Conservation (phyloP, 2,888 invertebrate species). For the Diplolepis rosae region DNA sequence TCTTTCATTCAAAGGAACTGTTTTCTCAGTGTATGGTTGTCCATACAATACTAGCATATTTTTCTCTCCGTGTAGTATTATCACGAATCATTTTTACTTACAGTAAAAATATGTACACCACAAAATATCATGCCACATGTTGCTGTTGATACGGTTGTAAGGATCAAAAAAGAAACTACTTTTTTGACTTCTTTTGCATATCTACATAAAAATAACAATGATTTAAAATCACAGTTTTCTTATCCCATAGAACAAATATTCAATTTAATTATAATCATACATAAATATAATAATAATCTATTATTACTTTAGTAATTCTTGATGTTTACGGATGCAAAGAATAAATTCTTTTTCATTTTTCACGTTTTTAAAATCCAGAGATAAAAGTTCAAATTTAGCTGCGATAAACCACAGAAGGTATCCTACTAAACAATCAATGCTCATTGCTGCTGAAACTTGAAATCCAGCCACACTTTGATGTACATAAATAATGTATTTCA, state of each 20-base stretch:
- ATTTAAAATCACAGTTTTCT: too few relatives aligned
- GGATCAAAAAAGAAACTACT: not conserved
- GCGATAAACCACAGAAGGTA: constrained; percentile 16
- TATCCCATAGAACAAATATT: not conserved
- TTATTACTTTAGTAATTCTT: constrained; percentile 8
- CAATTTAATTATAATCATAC: not conserved
- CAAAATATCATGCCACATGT: not conserved
- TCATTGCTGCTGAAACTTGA: constrained; percentile 25
- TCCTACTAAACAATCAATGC: constrained; percentile 12
- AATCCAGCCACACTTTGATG: constrained; percentile 16
- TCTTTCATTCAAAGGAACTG: too few relatives aligned
- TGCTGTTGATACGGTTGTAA: not conserved
- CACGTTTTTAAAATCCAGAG: not conserved
- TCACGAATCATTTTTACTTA: not conserved
- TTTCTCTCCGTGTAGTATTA: too few relatives aligned
- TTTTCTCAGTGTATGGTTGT: too few relatives aligned
- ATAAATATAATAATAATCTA: not conserved
- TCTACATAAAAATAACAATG: not conserved
- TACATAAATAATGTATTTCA: constrained; percentile 11
- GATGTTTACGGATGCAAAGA: not conserved
- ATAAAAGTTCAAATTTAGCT: constrained; percentile 4
- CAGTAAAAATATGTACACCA: constrained; percentile 16
- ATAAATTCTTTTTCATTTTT: constrained; percentile 9
- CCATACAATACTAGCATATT: too few relatives aligned
- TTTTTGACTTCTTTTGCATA: not conserved